These are phyloP conservation scores for Leucoma salicis DNA, from an alignment of 2,888 invertebrate species.

Conservation along the genomic window DNA sequence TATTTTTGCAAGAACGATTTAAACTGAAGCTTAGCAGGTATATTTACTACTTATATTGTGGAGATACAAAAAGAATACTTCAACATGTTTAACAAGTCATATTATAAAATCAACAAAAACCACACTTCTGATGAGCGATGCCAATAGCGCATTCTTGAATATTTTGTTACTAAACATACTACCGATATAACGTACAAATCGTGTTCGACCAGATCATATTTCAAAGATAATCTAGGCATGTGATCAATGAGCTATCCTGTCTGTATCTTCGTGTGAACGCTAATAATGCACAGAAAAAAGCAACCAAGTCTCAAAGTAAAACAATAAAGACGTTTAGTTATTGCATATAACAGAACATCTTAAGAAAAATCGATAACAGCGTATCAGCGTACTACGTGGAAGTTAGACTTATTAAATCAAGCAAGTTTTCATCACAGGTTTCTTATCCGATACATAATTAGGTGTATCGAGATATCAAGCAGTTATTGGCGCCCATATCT, in stretches of 20 bases:
- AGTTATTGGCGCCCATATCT: constrained; percentile 70
- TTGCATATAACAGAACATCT: constrained; percentile 16
- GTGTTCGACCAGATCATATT: constrained; percentile 49
- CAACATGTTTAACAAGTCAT: constrained; percentile 42
- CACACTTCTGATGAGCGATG: constrained; percentile 52
- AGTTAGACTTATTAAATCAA: too few relatives aligned
- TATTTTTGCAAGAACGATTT: constrained; percentile 35
- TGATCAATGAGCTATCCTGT: constrained; percentile 38
- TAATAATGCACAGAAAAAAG: constrained; percentile 10
- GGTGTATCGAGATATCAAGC: constrained; percentile 60
- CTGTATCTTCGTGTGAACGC: constrained; percentile 13
- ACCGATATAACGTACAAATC: constrained; percentile 55
- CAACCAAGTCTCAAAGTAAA: constrained; percentile 15
- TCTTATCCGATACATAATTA: constrained; percentile 54
- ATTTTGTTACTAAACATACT: constrained; percentile 41
- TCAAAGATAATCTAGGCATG: constrained; percentile 41
- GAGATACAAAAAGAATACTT: constrained; percentile 20
- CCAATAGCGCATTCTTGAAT: too few relatives aligned
- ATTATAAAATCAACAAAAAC: constrained; percentile 58
- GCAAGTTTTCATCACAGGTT: constrained; percentile 28
- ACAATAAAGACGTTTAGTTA: too few relatives aligned
- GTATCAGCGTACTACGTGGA: constrained; percentile 30
- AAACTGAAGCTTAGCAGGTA: constrained; percentile 10
- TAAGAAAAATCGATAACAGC: constrained; percentile 22
- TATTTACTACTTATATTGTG: neutral